Evolutionary conservation across 2,113 vertebrate genomes (phyloP).

Genomic region (Pachycephala philippinensis): DNA sequence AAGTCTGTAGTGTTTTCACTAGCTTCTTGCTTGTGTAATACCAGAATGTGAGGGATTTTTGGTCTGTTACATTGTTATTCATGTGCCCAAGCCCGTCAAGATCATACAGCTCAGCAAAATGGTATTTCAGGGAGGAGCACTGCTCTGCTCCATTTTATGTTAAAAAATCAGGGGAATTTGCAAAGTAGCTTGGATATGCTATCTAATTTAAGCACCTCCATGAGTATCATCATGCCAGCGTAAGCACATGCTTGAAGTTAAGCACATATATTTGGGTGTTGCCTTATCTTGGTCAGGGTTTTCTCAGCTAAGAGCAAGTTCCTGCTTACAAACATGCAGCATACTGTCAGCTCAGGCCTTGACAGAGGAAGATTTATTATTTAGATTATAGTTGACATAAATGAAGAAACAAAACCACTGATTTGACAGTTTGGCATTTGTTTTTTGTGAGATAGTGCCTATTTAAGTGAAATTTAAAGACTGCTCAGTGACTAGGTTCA

Average conservation of each 20-base stretch:
- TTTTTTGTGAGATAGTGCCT: background rate
- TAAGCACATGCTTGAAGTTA: background rate
- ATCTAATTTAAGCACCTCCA: background rate
- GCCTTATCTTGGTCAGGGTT: background rate
- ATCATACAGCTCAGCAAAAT: background rate
- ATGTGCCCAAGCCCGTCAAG: background rate
- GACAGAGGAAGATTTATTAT: background rate
- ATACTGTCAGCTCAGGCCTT: background rate
- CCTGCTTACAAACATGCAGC: background rate
- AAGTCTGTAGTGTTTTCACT: background rate
- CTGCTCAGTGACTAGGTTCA: background rate
- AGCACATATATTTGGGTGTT: background rate
- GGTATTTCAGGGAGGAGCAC: background rate
- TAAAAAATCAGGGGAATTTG: background rate
- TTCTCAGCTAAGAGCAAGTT: background rate
- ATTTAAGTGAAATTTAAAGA: background rate
- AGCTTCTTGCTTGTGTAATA: background rate
- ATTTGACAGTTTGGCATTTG: background rate
- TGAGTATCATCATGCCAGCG: background rate
- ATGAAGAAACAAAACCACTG: background rate
- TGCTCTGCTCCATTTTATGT: background rate
- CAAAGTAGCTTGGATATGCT: background rate
- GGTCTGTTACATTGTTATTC: background rate
- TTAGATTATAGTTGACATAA: background rate
- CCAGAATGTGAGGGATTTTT: background rate